Evolutionary conservation across 1,140 invertebrate species (phyloP).

Genomic region (Papilio polytes): DNA sequence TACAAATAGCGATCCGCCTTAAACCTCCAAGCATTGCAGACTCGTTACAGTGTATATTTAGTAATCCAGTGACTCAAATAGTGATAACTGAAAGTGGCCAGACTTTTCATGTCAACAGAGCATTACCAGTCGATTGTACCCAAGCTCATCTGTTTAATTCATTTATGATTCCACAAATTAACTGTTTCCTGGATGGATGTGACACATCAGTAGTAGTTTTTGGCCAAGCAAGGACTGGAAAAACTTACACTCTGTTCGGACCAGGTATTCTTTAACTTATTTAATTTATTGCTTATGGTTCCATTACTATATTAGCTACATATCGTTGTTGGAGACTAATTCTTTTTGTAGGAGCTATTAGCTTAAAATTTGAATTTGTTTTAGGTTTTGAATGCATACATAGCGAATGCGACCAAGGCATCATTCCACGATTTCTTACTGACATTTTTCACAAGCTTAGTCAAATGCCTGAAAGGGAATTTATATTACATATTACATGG

Average conservation of each 20-base stretch:
- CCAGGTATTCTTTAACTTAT: conserved; percentile 74
- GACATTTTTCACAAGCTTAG: conserved; percentile 89
- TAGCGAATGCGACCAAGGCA: conserved; percentile 89
- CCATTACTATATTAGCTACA: not conserved
- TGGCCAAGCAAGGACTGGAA: conserved; percentile 91
- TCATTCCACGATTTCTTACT: conserved; percentile 89
- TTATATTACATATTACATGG: conserved; percentile 86
- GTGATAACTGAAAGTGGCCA: conserved; percentile 84
- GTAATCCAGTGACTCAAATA: conserved; percentile 83
- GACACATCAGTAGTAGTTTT: conserved; percentile 91
- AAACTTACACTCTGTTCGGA: conserved; percentile 91
- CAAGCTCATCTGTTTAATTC: conserved; percentile 78
- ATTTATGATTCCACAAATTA: conserved; percentile 83
- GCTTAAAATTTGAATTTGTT: conserved; percentile 46
- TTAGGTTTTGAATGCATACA: conserved; percentile 86
- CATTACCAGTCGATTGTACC: conserved; percentile 84
- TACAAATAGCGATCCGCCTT: conserved; percentile 85
- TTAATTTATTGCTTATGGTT: not conserved
- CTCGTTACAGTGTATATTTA: conserved; percentile 83
- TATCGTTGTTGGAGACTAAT: not conserved
- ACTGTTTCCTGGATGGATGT: conserved; percentile 87
- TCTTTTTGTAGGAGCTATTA: not conserved
- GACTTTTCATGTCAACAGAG: conserved; percentile 85
- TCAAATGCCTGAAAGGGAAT: conserved; percentile 85
- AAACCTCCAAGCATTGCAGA: conserved; percentile 79